Conservation (phyloP, 2,888 invertebrate genomes). For the Ophion costatus region DNA sequence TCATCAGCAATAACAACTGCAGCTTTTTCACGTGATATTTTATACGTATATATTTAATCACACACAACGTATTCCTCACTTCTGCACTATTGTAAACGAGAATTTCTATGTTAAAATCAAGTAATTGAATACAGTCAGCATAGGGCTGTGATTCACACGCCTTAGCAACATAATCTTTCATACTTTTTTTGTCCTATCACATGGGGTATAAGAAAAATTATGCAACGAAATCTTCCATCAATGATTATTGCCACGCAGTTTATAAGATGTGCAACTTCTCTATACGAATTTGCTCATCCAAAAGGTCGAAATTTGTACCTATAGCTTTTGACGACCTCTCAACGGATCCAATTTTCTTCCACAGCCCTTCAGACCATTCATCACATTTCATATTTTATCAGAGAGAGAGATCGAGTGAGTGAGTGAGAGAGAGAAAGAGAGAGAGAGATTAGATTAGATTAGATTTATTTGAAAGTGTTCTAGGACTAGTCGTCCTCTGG, state of each 20-base stretch:
- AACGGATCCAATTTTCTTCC: slow-evolving; percentile 70
- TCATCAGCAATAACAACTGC: not conserved
- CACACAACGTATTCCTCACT: not conserved
- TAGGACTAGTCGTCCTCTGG: too few species aligned
- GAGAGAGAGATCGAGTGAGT: slow-evolving; percentile 73
- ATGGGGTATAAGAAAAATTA: not conserved
- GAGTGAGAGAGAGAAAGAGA: too few species aligned
- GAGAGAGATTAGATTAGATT: too few species aligned
- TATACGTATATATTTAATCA: slow-evolving; percentile 4
- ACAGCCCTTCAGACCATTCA: slow-evolving; percentile 63
- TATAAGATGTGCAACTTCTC: not conserved
- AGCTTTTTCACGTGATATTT: not conserved
- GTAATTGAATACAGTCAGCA: not conserved
- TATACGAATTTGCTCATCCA: not conserved
- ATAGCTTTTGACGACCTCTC: slow-evolving; percentile 32
- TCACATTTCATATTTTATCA: slow-evolving; percentile 68
- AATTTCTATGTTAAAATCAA: not conserved
- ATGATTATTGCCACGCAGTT: not conserved
- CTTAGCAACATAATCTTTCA: not conserved
- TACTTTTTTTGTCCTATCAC: not conserved
- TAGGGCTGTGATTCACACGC: not conserved
- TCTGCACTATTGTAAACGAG: not conserved
- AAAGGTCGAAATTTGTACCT: slow-evolving; percentile 14
- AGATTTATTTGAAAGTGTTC: too few species aligned
- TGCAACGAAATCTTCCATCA: not conserved